Conservation (phyloP, 2,797 vertebrate species). For the Choloepus didactylus region DNA sequence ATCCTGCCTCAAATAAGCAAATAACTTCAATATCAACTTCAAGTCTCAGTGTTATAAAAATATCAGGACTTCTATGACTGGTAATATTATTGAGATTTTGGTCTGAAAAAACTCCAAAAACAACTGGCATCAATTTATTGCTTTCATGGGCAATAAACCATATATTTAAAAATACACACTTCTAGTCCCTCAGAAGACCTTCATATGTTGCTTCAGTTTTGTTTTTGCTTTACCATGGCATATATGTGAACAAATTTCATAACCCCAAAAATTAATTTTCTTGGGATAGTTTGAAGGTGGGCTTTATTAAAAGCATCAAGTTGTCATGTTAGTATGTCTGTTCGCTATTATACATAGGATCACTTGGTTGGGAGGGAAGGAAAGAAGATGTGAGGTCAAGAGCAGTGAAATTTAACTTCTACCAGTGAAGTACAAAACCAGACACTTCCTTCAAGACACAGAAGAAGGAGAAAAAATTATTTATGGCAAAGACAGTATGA, state of each 20-base stretch:
- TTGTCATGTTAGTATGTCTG: neutral
- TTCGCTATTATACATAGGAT: neutral
- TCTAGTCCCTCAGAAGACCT: neutral
- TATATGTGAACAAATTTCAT: slow-evolving; percentile 49
- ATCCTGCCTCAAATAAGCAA: neutral
- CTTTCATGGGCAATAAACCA: slow-evolving; percentile 82
- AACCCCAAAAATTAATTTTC: neutral
- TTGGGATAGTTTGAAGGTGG: neutral
- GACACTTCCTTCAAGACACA: slow-evolving; percentile 11
- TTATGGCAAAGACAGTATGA: neutral
- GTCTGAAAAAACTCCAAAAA: slow-evolving; percentile 81
- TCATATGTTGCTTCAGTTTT: neutral
- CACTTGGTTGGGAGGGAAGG: neutral
- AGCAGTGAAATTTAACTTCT: slow-evolving; percentile 51
- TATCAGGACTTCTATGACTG: slow-evolving; percentile 80
- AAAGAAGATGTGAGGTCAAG: neutral
- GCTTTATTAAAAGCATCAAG: neutral
- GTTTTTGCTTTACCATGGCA: neutral
- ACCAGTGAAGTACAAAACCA: slow-evolving; percentile 62
- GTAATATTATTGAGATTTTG: slow-evolving; percentile 76
- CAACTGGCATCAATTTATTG: slow-evolving; percentile 80
- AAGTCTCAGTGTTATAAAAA: slow-evolving; percentile 71
- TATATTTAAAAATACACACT: slow-evolving; percentile 73
- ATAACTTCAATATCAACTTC: slow-evolving; percentile 71
- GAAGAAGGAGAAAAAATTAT: slow-evolving; percentile 3